Evolutionary conservation across 2,113 vertebrate species (phyloP), one percentile per base, ranked within the genome.

Genomic region (Catharus bicknelli): DNA sequence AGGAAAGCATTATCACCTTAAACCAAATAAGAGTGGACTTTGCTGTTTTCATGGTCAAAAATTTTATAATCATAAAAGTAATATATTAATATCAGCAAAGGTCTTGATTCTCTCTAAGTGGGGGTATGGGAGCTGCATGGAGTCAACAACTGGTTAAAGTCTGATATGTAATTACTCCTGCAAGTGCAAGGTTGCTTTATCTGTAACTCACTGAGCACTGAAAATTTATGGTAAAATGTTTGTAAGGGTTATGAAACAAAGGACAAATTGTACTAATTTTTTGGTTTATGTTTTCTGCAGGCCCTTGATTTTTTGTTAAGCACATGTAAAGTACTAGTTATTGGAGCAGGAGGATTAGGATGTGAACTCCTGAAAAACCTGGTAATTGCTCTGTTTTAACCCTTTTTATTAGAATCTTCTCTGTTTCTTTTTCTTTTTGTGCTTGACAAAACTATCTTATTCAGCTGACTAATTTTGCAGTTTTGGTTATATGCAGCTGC

Each of bases 361-460:
- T 99, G 99, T 91, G 99, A 99, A 96, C 99, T 99, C 85, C 98
- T 99, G 75, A 99, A 99, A 98, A 98, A 99, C 96, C 97, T 99
- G 99, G 99, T 99, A 99, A 98, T 96, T 90, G 47, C 62, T 63
- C 93, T 55, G 29, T 69, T 93, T 94, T 93, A 70, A 74, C 36
- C 8, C 34, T 36, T 36, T 27, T 69, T 83, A n/a, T 92, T 90
- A 30, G 77, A 76, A 67, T 58, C 18, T 32, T 88, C 38, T 89
- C 29, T 75, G 6, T 66, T 50, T n/a, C 3, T 45, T 83, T 53
- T n/a, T 38, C 9, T 55, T 88, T 23, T 82, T 25, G 80, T 14
- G 43, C 16, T 36, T 79, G 43, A 87, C 47, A 55, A 94, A 70
- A 43, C 54, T 11, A 10, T 57, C 59, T 25, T 86, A 81, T 82